phyloP scores from a whole-genome alignment of 2,113 vertebrate genomes.

The Caloenas nicobarica region DNA sequence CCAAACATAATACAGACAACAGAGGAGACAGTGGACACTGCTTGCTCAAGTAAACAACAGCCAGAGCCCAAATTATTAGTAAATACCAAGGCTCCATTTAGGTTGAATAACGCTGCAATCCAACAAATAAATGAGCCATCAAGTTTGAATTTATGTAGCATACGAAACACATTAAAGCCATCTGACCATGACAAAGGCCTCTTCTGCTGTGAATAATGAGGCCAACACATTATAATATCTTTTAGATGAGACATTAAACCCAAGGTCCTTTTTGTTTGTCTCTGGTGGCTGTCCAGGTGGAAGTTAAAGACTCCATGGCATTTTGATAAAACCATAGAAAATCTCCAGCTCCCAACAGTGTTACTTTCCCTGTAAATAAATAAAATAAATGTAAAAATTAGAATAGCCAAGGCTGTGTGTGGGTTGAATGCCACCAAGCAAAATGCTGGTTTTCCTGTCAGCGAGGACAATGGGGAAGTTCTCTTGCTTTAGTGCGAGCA shows the following conservation, averaged over 20 bases:
- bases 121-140: constrained; percentile 84
- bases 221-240: constrained; percentile 72
- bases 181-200: constrained; percentile 84
- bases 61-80: constrained; percentile 77
- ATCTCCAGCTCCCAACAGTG: not conserved
- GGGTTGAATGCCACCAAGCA: not conserved
- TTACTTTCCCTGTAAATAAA: not conserved
- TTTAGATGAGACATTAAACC: constrained; percentile 76
- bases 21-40: constrained; percentile 55
- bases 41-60: constrained; percentile 77
- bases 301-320: constrained; percentile 49
- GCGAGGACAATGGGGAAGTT: not conserved
- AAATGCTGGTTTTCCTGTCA: not conserved
- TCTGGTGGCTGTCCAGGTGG: constrained; percentile 72
- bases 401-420: not conserved
- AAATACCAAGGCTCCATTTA: constrained; percentile 81
- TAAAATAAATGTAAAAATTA: not conserved
- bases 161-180: constrained; percentile 82
- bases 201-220: constrained; percentile 83
- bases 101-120: constrained; percentile 79
- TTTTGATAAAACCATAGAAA: constrained; percentile 51
- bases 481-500: not conserved
- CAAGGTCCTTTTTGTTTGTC: constrained; percentile 77
- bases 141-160: constrained; percentile 85
- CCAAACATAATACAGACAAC: constrained; percentile 42